phyloP scores from a whole-genome alignment of 2,113 vertebrate genomes.

The Naja naja region DNA sequence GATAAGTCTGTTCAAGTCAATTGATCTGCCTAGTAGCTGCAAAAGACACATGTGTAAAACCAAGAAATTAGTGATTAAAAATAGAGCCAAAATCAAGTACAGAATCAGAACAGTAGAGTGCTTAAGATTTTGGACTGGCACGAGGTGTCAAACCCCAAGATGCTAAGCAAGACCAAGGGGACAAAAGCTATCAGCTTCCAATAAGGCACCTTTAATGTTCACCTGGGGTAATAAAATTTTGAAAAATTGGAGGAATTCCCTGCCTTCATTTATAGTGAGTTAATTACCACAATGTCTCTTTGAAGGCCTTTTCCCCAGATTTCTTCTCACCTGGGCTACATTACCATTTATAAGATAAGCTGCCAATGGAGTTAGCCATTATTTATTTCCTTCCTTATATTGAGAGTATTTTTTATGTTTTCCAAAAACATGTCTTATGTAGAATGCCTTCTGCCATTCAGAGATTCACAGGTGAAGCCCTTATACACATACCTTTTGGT shows the following conservation, averaged over 20 bases:
- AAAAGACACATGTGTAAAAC: conserved; percentile 17
- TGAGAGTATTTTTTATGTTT: background rate
- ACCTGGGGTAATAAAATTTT: background rate
- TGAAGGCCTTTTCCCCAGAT: background rate
- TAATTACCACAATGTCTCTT: background rate
- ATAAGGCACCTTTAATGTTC: background rate
- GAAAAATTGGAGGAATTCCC: background rate
- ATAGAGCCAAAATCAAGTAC: background rate
- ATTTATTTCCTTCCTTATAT: background rate
- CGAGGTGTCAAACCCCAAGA: background rate
- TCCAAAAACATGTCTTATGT: too few relatives aligned
- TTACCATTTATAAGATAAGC: background rate
- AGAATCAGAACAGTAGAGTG: background rate
- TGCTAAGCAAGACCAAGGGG: background rate
- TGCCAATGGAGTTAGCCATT: background rate
- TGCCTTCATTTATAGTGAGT: background rate
- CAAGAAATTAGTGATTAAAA: background rate
- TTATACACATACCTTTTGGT: background rate
- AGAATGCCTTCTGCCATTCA: background rate
- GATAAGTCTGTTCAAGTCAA: conserved; percentile 96
- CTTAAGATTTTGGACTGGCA: background rate
- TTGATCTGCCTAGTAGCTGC: conserved; percentile 92
- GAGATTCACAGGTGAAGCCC: background rate
- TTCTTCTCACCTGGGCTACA: background rate
- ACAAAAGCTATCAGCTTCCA: background rate